Base-by-base conservation (phyloP, 2,888 invertebrate species). In the Sphecodes monilicornis region DNA sequence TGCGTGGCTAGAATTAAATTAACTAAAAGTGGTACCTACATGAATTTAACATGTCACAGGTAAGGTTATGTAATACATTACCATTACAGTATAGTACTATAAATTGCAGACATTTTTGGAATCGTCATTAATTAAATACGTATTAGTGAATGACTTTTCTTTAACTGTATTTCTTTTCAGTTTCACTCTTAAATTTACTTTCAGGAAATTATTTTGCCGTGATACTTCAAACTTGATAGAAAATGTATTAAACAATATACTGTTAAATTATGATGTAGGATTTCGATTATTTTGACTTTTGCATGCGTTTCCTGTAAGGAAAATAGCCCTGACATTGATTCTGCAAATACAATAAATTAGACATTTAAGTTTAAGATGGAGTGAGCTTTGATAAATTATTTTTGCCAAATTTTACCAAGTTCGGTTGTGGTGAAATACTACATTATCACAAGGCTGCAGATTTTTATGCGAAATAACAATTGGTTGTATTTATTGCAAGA, bases 11-110 rank as follows among this genome's bases (percentile, higher is more conserved):
- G 57, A 57, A 57, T 57, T 5, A 26, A 57, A 57, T 57, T 57
- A 57, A 26, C 57, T 57, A 0, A 57, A 13, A 57, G 57, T 13
- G 13, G 57, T 57, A 26, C n/a, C n/a, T n/a, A 54, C 57, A 57
- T 57, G 57, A 57, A 57, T 57, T 57, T 26, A 57, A 57, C 57
- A 57, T 57, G 57, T 57, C 57, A 57, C 57, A 26, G 57, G 57
- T 57, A 26, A 54, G 57, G 57, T 57, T 57, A 57, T 57, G 57
- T 26, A 57, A 57, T 57, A 5, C 57, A 57, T 26, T 13, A 26
- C 57, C 26, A 26, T 57, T 57, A 57, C 57, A 57, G 57, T 13
- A 13, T 13, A 13, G 57, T 13, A 11, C 26, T 57, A 57, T 10
- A 57, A 26, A 5, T 57, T 26, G 26, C 26, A 5, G 11, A 26